Evolutionary conservation across 2,797 vertebrate genomes (phyloP).

Genomic region (Chrysocyon brachyurus): DNA sequence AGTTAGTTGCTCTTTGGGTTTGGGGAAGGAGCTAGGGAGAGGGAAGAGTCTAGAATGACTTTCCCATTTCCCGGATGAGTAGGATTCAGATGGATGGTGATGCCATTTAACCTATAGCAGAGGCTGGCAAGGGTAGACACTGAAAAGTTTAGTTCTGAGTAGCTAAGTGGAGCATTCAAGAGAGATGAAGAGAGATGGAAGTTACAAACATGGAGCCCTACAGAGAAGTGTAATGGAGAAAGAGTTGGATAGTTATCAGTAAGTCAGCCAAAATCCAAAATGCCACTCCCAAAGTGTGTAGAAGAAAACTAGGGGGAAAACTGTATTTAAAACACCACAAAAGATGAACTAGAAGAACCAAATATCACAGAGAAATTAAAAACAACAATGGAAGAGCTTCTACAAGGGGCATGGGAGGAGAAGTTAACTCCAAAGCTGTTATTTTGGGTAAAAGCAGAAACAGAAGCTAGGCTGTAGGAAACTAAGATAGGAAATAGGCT

Average conservation of each 20-base stretch:
- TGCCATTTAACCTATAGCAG: neutral
- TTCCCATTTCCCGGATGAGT: neutral
- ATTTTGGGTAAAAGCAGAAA: neutral
- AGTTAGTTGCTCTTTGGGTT: neutral
- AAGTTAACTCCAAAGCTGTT: neutral
- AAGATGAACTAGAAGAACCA: neutral
- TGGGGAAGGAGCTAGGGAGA: neutral
- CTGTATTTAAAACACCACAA: neutral
- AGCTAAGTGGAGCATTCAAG: neutral
- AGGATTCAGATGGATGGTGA: neutral
- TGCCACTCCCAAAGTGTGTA: neutral
- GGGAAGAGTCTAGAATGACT: neutral
- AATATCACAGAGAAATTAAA: neutral
- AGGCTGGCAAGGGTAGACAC: neutral
- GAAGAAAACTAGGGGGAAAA: neutral
- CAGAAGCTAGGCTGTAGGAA: neutral
- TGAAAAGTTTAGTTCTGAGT: neutral
- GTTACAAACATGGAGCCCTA: neutral
- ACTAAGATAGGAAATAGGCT: neutral
- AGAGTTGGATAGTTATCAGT: neutral
- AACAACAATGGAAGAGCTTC: constrained; percentile 11
- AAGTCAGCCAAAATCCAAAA: constrained; percentile 49
- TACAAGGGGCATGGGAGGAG: neutral
- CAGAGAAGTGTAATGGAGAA: neutral
- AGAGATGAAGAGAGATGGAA: neutral